Evolutionary conservation across 1,140 invertebrate genomes (phyloP), one percentile per base, ranked within the genome.

Genomic region (Physella acuta): DNA sequence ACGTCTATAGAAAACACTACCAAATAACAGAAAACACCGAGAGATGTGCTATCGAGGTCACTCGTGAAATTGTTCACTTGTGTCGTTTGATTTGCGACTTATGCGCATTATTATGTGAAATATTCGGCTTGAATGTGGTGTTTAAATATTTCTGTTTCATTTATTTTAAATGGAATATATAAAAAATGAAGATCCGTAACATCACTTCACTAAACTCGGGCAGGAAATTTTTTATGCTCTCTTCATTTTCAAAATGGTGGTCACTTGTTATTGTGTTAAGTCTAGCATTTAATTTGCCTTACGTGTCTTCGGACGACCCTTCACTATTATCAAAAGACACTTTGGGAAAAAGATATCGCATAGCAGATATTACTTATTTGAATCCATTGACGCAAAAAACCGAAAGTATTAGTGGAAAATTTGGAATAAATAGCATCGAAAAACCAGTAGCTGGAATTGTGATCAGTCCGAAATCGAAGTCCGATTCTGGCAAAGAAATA

Each of bases 161-260:
- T 4, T 34, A 28, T 5, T 55, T 8, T 44, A 30, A 55, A 24
- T 55, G 53, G 24, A 30, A 30, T 8, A 14, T 20, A 55, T 24
- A 24, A 20, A 30, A 30, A 55, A 55, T 55, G 20, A 55, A 24
- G 53, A 8, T 24, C 28, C 5, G 5, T 55, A 24, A 11, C 20
- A 30, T 55, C 28, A 8, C 16, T 14, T 60, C 33, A 14, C 17
- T 17, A 60, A n/a, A 14, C 11, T 60, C 58, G 58, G 33, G 58
- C 33, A 60, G 4, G 58, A 34, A 28, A 14, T n/a, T 30, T 17
- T n/a, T 17, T 60, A 11, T 60, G 8, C 33, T 11, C n/a, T n/a
- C n/a, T n/a, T n/a, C 33, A 58, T 34, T 52, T 67, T 67, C 64
- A 67, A 67, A 30, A 67, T 67, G 64, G 64, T 67, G 64, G 64